Base-by-base conservation (phyloP, 2,113 vertebrate genomes). In the Bucco capensis region DNA sequence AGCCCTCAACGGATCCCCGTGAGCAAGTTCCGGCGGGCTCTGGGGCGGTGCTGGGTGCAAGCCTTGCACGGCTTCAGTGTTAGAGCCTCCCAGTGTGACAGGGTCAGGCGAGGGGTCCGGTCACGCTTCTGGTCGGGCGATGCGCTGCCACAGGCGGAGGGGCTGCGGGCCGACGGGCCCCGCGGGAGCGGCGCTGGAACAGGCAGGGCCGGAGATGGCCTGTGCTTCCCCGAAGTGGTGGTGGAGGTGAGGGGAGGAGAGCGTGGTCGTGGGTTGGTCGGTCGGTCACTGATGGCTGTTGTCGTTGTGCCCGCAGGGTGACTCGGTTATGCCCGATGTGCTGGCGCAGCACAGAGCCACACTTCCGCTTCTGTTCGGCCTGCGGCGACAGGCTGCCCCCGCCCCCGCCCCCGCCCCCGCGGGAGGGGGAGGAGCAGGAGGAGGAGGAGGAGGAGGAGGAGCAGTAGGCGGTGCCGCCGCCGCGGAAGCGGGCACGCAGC, bases 361-460 rank as follows among this genome's bases (percentile, higher is more conserved):
- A 65, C 1, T 99, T 98, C 92, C 98, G 92, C 38, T 99, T 99
- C 86, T 99, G 99, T 90, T 98, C 99, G 1, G 96, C 96, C 4
- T 99, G 98, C 24, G 98, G 99, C 12, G 94, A 95, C 40, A 95
- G 93, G 81, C 91, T 98, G 66, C 97, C 98, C 30, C 11, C 56
- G 16, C 57, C 31, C 38, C 97, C 96, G 25, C 47, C n/a, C n/a
- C n/a, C n/a, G n/a, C n/a, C n/a, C n/a, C n/a, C n/a, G n/a, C n/a
- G n/a, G n/a, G n/a, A n/a, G n/a, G n/a, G 53, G 25, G 38, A 65
- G 16, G 91, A 16, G 14, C 67, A 7, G 27, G 9, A 33, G 15
- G 24, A 30, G 58, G 35, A 53, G 25, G 38, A 65, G 16, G 91
- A 16, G 14, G n/a, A 53, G 25, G 38, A 65, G 16, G 91, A 16